phyloP scores from a whole-genome alignment of 2,888 invertebrate species.

The Salpingus planirostris region DNA sequence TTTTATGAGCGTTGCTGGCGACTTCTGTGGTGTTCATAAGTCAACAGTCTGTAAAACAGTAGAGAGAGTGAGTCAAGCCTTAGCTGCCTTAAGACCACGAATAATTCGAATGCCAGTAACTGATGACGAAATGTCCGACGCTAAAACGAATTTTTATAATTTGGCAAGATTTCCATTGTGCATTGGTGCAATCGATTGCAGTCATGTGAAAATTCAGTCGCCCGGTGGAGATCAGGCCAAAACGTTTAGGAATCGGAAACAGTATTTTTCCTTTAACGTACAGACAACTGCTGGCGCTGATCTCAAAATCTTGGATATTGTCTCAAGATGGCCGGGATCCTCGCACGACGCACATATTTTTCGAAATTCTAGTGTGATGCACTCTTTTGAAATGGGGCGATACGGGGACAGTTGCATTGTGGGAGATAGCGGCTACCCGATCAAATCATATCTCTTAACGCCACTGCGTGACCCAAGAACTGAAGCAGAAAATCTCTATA shows the following conservation, averaged over 20 bases:
- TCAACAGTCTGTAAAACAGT: conserved; percentile 11
- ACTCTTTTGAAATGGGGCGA: background rate
- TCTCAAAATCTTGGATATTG: background rate
- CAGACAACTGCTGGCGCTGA: background rate
- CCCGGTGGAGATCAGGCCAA: background rate
- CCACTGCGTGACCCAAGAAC: background rate
- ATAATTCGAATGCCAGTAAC: background rate
- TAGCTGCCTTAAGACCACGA: conserved; percentile 9
- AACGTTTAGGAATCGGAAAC: background rate
- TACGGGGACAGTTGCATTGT: background rate
- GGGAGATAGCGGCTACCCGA: background rate
- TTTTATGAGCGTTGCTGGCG: conserved; percentile 8
- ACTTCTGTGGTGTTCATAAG: conserved; percentile 9
- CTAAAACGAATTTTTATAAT: background rate
- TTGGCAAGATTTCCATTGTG: background rate
- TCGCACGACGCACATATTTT: background rate
- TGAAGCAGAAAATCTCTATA: background rate
- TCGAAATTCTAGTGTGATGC: background rate
- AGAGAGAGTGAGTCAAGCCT: conserved; percentile 6
- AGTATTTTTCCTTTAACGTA: background rate
- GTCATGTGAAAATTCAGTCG: background rate
- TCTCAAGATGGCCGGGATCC: background rate
- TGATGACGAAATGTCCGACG: conserved; percentile 1
- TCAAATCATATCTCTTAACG: background rate
- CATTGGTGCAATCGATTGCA: background rate